These are phyloP conservation scores for Xanthostigma xanthostigma DNA, from an alignment of 2,888 invertebrate species.

Conservation along the genomic window DNA sequence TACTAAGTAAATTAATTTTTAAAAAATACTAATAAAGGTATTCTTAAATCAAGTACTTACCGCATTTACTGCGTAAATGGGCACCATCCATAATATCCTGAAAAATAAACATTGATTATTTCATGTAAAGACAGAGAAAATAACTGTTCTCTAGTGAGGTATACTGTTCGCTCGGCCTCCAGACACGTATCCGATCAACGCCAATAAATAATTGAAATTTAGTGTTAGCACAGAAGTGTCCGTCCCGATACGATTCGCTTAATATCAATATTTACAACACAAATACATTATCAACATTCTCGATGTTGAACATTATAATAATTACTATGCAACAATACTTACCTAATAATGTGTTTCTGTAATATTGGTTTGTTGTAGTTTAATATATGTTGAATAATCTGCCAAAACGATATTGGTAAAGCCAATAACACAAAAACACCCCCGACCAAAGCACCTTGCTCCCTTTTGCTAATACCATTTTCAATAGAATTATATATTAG, in stretches of 20 bases:
- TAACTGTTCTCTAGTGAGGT: not conserved
- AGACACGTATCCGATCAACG: no score
- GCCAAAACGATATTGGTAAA: conserved; percentile 85
- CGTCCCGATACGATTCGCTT: no score
- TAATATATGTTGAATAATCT: conserved; percentile 86
- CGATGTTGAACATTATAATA: no score
- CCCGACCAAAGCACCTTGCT: conserved; percentile 70
- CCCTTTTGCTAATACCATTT: conserved; percentile 62
- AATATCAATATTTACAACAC: not conserved
- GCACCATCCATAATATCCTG: conserved; percentile 95
- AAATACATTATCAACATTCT: not conserved
- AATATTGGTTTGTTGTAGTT: conserved; percentile 84
- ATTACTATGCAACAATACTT: conserved; percentile 11
- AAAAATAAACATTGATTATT: conserved; percentile 20
- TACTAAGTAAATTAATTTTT: conserved; percentile 5
- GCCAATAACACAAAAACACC: conserved; percentile 86
- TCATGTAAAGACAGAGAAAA: conserved; percentile 2
- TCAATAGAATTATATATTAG: conserved; percentile 65
- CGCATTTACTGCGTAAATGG: conserved; percentile 89
- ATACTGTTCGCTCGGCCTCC: no score
- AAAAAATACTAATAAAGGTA: conserved; percentile 10
- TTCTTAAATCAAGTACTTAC: conserved; percentile 36
- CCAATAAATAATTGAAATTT: no score
- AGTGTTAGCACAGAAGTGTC: no score
- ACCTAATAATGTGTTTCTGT: conserved; percentile 90